Evolutionary conservation across 2,888 invertebrate genomes (phyloP).

Genomic region (Pammene fasciana): DNA sequence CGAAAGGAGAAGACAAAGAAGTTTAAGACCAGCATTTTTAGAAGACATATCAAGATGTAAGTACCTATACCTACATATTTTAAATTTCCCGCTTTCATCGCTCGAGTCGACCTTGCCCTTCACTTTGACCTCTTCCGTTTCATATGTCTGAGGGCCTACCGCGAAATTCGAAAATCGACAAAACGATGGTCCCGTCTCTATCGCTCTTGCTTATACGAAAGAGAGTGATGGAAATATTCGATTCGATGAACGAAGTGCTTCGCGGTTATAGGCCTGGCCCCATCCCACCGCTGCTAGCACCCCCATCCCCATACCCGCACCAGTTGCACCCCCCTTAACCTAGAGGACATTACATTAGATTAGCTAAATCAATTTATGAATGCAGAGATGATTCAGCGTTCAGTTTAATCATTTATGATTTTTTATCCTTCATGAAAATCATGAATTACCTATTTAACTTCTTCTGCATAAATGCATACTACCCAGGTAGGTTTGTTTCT

Average conservation of each 20-base stretch:
- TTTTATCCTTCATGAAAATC: too few relatives aligned
- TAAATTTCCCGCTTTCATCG: slow-evolving; percentile 17
- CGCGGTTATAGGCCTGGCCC: too few relatives aligned
- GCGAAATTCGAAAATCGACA: too few relatives aligned
- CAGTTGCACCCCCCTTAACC: not conserved
- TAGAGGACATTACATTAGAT: not conserved
- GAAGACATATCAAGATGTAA: slow-evolving; percentile 74
- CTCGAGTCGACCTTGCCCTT: slow-evolving; percentile 32
- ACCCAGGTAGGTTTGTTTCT: too few relatives aligned
- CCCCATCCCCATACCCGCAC: slow-evolving; percentile 40
- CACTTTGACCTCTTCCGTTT: slow-evolving; percentile 27
- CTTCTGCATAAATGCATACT: too few relatives aligned
- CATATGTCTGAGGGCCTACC: not conserved
- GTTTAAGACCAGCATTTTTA: slow-evolving; percentile 65
- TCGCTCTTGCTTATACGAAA: too few relatives aligned
- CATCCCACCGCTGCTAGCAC: slow-evolving; percentile 37
- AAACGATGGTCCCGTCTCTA: too few relatives aligned
- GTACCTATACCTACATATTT: slow-evolving; percentile 62
- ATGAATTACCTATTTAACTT: too few relatives aligned
- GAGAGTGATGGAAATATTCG: too few relatives aligned
- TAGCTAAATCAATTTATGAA: not conserved
- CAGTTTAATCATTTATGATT: too few relatives aligned
- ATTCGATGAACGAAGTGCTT: too few relatives aligned
- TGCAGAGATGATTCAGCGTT: too few relatives aligned
- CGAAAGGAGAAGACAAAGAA: slow-evolving; percentile 73